Percentiles rank a stretch among this genome's conserved stretches.
These are phyloP conservation scores for Ecdyonurus torrentis DNA, from an alignment of 2,888 invertebrate species.

Conservation along the genomic window DNA sequence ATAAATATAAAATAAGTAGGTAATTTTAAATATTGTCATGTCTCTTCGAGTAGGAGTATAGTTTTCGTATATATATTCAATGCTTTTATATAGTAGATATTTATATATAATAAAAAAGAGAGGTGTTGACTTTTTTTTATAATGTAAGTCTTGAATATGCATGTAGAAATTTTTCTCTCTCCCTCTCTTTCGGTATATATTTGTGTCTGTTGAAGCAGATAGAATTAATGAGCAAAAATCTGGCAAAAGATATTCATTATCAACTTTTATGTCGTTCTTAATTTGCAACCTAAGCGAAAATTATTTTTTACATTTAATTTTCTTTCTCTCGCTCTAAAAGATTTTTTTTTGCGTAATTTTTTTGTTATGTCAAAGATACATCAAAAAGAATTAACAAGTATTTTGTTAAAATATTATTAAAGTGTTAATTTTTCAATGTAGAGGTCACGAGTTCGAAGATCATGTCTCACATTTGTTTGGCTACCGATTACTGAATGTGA, in stretches of 20 bases:
- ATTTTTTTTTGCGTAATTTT: too few species aligned
- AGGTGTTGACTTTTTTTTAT: not conserved
- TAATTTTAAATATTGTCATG: not conserved
- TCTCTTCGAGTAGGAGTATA: not conserved
- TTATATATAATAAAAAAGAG: not conserved
- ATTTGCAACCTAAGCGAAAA: not conserved
- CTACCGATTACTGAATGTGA: too few species aligned
- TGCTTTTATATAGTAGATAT: not conserved
- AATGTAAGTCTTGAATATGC: not conserved
- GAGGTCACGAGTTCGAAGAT: too few species aligned
- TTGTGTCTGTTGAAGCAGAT: not conserved
- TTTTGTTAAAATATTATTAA: too few species aligned
- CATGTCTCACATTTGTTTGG: too few species aligned
- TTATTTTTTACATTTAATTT: too few species aligned
- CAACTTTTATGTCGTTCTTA: not conserved
- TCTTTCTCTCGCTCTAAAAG: too few species aligned
- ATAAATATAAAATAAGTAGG: not conserved
- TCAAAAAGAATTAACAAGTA: too few species aligned
- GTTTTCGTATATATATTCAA: too few species aligned
- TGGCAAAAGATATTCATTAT: not conserved
- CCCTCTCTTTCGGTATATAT: not conserved
- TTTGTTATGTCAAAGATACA: too few species aligned
- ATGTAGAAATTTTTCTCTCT: not conserved
- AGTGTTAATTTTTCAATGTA: too few species aligned
- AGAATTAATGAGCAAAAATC: not conserved